Percentiles rank a stretch among this genome's conserved stretches.
phyloP scores from a whole-genome alignment of 2,888 invertebrate genomes.

The Nowickia ferox region DNA sequence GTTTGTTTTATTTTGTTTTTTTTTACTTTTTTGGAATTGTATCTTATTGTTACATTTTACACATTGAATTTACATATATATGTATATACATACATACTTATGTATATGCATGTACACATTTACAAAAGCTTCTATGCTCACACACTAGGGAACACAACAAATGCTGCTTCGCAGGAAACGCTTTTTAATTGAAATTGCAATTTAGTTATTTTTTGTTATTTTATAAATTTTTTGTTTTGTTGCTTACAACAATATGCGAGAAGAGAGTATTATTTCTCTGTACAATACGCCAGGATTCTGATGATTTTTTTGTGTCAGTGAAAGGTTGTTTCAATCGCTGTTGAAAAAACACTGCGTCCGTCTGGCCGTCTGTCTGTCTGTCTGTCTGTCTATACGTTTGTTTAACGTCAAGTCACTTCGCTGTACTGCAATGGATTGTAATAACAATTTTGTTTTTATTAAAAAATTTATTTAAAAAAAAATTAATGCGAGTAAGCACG shows the following conservation, averaged over 20 bases:
- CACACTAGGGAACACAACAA: conserved; percentile 32
- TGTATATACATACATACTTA: background rate
- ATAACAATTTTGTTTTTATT: conserved; percentile 54
- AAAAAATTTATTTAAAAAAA: conserved; percentile 38
- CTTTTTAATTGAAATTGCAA: conserved; percentile 74
- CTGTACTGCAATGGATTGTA: conserved; percentile 12
- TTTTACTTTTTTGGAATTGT: conserved; percentile 27
- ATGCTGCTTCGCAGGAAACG: conserved; percentile 47
- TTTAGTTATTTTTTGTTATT: conserved; percentile 61
- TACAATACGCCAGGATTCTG: conserved; percentile 6
- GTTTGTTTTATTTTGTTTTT: conserved; percentile 24
- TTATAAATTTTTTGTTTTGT: conserved; percentile 13
- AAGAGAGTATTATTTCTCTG: conserved; percentile 39
- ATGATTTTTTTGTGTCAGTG: conserved; percentile 15
- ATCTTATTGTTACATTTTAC: conserved; percentile 55
- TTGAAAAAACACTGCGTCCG: background rate
- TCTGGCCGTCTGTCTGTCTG: background rate
- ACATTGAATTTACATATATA: conserved; percentile 26
- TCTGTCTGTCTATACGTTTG: too few relatives aligned
- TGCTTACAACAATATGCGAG: conserved; percentile 19
- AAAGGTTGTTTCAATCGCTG: conserved; percentile 14
- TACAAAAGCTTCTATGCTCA: too few relatives aligned
- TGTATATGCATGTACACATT: background rate
- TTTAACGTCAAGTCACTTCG: conserved; percentile 7
- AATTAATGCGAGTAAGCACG: conserved; percentile 2